phyloP scores from a whole-genome alignment of 2,888 invertebrate genomes.

The Erynnis tages region DNA sequence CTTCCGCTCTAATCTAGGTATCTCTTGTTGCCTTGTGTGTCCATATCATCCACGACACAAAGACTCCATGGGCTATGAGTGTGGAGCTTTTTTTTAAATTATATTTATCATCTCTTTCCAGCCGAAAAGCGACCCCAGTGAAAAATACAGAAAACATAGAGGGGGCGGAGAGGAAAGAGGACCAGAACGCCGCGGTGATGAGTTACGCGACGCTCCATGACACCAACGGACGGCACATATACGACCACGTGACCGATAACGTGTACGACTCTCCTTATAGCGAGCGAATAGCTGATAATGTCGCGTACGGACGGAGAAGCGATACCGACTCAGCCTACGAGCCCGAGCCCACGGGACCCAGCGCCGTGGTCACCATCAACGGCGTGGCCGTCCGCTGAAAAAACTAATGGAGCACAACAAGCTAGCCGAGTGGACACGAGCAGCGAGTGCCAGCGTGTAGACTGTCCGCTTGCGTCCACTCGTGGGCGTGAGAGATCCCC shows the following conservation, averaged over 20 bases:
- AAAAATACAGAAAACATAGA: constrained; percentile 94
- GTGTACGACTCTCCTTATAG: constrained; percentile 89
- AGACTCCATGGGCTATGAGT: too few relatives aligned
- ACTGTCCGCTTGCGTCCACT: too few relatives aligned
- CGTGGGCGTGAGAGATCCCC: too few relatives aligned
- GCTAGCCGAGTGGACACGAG: too few relatives aligned
- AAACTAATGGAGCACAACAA: too few relatives aligned
- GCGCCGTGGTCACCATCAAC: constrained; percentile 90
- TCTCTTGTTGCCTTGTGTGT: too few relatives aligned
- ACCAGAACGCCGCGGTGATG: constrained; percentile 93
- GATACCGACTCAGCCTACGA: constrained; percentile 81
- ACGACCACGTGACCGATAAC: constrained; percentile 83
- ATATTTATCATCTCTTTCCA: constrained; percentile 43
- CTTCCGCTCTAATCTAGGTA: too few relatives aligned
- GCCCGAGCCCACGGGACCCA: constrained; percentile 84
- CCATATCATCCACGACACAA: too few relatives aligned
- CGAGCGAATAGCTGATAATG: constrained; percentile 77
- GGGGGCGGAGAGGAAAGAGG: constrained; percentile 92
- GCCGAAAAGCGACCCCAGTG: constrained; percentile 91
- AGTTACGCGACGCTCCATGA: constrained; percentile 92
- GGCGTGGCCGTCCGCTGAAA: constrained; percentile 91
- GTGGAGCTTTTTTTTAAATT: too few relatives aligned
- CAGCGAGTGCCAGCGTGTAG: too few relatives aligned
- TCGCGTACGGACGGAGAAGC: constrained; percentile 67
- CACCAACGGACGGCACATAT: constrained; percentile 75